Evolutionary conservation across 2,797 vertebrate genomes (phyloP), one percentile per base, ranked within the genome.

Genomic region (Ciconia nigra): DNA sequence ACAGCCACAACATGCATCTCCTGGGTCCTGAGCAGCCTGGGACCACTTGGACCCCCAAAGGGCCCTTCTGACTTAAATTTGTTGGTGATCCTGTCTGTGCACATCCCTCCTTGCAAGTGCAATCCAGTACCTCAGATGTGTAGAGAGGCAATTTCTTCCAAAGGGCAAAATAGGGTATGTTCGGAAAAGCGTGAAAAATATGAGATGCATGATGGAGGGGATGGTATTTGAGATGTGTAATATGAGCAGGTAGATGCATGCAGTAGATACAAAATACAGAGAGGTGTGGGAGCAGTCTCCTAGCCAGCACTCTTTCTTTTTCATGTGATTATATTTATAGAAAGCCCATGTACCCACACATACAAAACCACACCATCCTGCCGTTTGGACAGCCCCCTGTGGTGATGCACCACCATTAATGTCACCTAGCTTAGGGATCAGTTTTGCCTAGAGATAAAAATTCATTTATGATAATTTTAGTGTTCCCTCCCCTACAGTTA

Each of bases 341-440:
- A 83, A 83, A 83, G 3, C 9, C 13, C 44, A 2, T 5, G 29
- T 39, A 37, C 44, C 28, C 13, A 8, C 18, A 59, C 17, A 7
- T 31, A 28, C 1, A 10, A 81, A 52, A 2, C 0, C 5, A 22
- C 44, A 16, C 15, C 28, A 1, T 26, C 33, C 15, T 35, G 28
- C 72, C 65, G 41, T 33, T 67, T n/a, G 12, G 28, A 39, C 59
- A 52, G 31, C 9, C 12, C 29, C 6, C 20, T 19, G 11, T 25
- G 58, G 57, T n/a, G 37, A 46, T 41, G 46, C 5, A 35, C 28
- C 28, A 15, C 41, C n/a, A 15, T 12, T 52, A 18, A 24, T 6
- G 6, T 33, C 80, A 33, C 47, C 33, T 0, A 22, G 10, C 29
- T 31, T 22, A 19, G 22, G 28, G 59, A n/a, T 11, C 28, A 37